Evolutionary conservation across 30 jellyfish, hydroid and myxozoan genomes (phyloP), one percentile per base, ranked within the genome.

Genomic region (Mastigias papua): DNA sequence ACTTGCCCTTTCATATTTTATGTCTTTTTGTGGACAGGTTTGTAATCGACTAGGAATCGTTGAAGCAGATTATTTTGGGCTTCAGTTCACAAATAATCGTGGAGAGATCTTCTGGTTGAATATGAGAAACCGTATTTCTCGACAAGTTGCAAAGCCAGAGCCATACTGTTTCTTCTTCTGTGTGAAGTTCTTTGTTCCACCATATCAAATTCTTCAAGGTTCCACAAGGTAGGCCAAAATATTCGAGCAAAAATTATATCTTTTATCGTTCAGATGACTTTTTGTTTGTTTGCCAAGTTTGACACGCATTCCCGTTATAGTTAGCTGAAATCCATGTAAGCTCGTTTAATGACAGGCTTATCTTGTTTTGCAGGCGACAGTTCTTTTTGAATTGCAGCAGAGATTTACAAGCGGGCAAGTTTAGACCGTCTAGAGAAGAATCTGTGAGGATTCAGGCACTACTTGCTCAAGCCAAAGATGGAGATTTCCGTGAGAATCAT

Each of bases 51-150:
- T 95, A 46, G 99, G 99, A 2, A 95, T 95, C 66, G 98, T 95
- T 3, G 99, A 95, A 48, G 88, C 93, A 17, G 99, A 95, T 72
- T 95, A 95, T 81, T 95, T 95, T 77, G 99, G 99, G 21, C 88
- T 95, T 46, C 99, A 95, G 89, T 95, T 35, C 91, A 80, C 97
- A 0, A 95, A 76, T 63, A 78, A 85, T 28, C 72, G 97, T 23
- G 98, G 98, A 35, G 99, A 95, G 63, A 77, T 87, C 34, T 93
- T 91, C 51, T 95, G 99, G 99, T 75, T 95, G 84, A 95, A 95
- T 69, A 85, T 95, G 99, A 90, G 99, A 77, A 95, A 95, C 90
- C 90, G 98, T 6, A 90, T 95, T 37, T 32, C 90, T 26, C 93
- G 96, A 29, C 99, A 95, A 86, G 82, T 89, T 29, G 81, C 86